phyloP scores from a whole-genome alignment of 2,888 invertebrate genomes.

The Pterobdella sp. region DNA sequence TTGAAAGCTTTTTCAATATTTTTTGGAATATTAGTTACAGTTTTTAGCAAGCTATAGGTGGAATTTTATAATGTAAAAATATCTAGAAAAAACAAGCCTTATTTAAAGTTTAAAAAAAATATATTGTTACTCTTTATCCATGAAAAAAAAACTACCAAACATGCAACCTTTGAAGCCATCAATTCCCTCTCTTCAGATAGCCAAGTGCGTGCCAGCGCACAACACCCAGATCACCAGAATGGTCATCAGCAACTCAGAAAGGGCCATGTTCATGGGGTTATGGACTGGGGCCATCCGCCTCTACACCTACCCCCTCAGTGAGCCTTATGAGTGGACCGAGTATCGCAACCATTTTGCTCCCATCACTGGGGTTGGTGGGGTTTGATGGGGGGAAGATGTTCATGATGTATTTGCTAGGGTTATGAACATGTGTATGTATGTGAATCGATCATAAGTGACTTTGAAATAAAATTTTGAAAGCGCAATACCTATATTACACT shows the following conservation, averaged over 20 bases:
- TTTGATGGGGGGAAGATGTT: background rate
- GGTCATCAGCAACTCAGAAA: slow-evolving; percentile 17
- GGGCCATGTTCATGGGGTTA: slow-evolving; percentile 24
- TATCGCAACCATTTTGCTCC: slow-evolving; percentile 23
- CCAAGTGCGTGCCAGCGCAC: slow-evolving; percentile 3
- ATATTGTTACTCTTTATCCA: background rate
- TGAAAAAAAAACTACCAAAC: background rate
- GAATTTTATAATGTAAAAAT: no score
- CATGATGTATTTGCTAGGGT: no score
- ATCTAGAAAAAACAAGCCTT: no score
- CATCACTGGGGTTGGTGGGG: slow-evolving; percentile 20
- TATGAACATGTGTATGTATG: no score
- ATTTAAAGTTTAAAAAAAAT: no score
- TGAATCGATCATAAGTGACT: no score
- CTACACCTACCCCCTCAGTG: slow-evolving; percentile 19
- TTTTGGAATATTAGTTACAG: background rate
- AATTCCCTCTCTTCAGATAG: background rate
- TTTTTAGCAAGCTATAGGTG: no score
- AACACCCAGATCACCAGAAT: slow-evolving; percentile 21
- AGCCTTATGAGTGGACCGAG: slow-evolving; percentile 17
- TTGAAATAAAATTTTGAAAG: no score
- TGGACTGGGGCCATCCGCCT: slow-evolving; percentile 22
- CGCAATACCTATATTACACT: no score
- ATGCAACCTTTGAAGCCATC: background rate
- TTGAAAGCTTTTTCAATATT: background rate